Conservation (phyloP, 2,888 invertebrate genomes). For the Folsomia manolachei region DNA sequence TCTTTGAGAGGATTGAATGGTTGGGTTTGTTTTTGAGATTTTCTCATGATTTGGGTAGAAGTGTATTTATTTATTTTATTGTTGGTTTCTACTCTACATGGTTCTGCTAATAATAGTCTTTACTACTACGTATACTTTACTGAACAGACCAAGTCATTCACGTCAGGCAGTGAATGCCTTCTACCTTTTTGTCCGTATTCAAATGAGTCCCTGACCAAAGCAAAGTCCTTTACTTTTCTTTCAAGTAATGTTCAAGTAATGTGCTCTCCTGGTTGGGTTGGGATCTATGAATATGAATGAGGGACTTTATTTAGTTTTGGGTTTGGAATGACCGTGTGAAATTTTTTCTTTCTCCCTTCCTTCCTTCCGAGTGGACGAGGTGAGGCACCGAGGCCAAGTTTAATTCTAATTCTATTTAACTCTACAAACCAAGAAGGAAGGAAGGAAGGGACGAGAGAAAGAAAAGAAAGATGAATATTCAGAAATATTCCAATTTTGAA, state of each 20-base stretch:
- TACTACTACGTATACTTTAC: not conserved
- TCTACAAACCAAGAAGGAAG: no score
- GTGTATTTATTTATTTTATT: not conserved
- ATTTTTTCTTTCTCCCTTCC: slow-evolving; percentile 11
- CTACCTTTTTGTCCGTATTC: slow-evolving; percentile 2
- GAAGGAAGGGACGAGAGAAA: not conserved
- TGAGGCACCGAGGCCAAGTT: no score
- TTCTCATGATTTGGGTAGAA: slow-evolving; percentile 5
- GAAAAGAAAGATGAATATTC: slow-evolving; percentile 3
- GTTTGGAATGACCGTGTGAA: slow-evolving; percentile 16
- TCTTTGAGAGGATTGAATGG: not conserved
- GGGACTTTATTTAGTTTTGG: not conserved
- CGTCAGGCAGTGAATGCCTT: no score
- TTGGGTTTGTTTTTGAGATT: slow-evolving; percentile 7
- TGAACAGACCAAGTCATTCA: no score
- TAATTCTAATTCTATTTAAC: no score
- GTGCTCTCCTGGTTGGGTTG: no score
- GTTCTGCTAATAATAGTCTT: not conserved
- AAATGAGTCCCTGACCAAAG: slow-evolving; percentile 1
- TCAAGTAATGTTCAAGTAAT: no score
- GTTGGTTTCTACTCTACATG: not conserved
- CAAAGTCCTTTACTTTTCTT: not conserved
- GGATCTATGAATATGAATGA: slow-evolving; percentile 5
- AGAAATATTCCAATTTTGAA: slow-evolving; percentile 14
- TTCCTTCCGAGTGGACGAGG: not conserved